These are phyloP conservation scores for Drosophila pectinifera DNA, from an alignment of 1,140 invertebrate genomes.

Conservation along the genomic window DNA sequence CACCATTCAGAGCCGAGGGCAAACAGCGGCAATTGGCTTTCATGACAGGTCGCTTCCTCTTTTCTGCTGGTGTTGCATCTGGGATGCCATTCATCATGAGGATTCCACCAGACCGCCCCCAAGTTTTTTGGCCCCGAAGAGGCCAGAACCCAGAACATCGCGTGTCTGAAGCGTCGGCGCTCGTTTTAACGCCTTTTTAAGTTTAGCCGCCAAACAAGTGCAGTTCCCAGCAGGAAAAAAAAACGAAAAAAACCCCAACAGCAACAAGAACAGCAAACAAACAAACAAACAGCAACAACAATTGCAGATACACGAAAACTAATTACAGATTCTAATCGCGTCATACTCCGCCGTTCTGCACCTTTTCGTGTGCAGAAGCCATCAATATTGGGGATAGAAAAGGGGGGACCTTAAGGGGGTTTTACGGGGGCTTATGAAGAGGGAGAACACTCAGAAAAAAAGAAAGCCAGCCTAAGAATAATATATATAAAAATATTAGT, in stretches of 20 bases:
- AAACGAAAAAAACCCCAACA: background rate
- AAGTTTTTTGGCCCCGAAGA: constrained; percentile 16
- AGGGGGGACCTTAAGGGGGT: background rate
- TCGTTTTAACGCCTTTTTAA: constrained; percentile 84
- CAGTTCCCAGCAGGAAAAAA: constrained; percentile 64
- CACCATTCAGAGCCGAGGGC: constrained; percentile 25
- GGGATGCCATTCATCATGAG: constrained; percentile 63
- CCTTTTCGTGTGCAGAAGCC: constrained; percentile 70
- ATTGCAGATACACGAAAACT: constrained; percentile 84
- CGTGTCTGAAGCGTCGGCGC: constrained; percentile 68
- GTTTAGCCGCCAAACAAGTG: constrained; percentile 81
- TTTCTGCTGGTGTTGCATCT: constrained; percentile 51
- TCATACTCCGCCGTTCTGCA: constrained; percentile 64
- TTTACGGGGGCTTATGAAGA: background rate
- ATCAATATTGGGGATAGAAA: constrained; percentile 70
- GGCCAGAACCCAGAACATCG: constrained; percentile 48
- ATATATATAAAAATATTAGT: no score
- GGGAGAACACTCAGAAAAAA: background rate
- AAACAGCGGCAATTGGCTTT: constrained; percentile 66
- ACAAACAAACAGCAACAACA: constrained; percentile 56
- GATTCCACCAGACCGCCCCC: constrained; percentile 48
- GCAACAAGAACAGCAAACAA: constrained; percentile 15
- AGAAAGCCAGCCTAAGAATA: no score
- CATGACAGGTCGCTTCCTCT: constrained; percentile 54
- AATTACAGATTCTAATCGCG: constrained; percentile 84